Base-by-base conservation (phyloP, 2,888 invertebrate genomes). In the Nephrotoma guestfalica region DNA sequence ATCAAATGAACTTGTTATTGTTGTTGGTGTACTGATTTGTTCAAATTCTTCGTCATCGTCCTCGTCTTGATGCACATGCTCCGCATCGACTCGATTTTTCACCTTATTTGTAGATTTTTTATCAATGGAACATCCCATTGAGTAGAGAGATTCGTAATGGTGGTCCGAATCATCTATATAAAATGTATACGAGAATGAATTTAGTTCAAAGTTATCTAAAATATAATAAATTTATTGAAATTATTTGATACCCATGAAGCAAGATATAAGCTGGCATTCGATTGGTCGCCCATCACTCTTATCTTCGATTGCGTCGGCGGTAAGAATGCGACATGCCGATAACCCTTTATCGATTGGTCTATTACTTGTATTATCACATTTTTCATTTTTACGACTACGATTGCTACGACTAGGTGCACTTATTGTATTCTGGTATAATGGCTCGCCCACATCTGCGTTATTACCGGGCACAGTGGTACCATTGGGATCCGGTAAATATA, bases 141-240 rank as follows among this genome's bases (percentile, higher is more conserved):
- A 91, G 88, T 92, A 92, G 88, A 95, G 91, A 41, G 94, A 94
- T 91, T 95, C 95, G 91, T 95, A 95, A 89, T 94, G 93, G 90
- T 95, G 95, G 88, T 95, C 94, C 1, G 94, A 93, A 91, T 95
- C 95, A 90, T 94, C 95, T 95, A 92, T 13, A 91, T 90, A 87
- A 30, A 30, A 30, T 30, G 30, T 30, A 30, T 30, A 30, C 30
- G 30, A 30, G 86, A 87, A 88, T 88, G 87, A 87, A 86, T 87
- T 88, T 84, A 71, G 71, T 71, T 71, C 71, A 30, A 41, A 84
- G 3, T 13, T 41, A 11, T 30, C 0, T 40, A 9, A 47, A 47
- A 40, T 41, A n/a, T 9, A 41, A 6, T 84, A 7, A 41, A 84
- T 2, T 41, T 1, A 83, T 41, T 84, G n/a, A 41, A 84, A 5